Base-by-base conservation (phyloP, 2,797 vertebrate genomes). In the Danio albolineatus region DNA sequence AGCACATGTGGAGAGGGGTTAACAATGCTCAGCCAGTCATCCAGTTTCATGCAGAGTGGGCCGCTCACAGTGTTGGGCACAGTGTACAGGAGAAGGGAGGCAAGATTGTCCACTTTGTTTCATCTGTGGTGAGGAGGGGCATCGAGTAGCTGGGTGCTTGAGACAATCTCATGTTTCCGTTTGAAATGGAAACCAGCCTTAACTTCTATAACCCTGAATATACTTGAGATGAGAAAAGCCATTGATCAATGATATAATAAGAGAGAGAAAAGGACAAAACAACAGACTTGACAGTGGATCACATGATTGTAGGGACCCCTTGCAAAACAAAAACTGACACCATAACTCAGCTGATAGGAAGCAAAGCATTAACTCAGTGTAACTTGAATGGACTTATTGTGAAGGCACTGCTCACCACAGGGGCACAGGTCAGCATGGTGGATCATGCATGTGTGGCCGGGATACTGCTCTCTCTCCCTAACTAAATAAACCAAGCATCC, bases 371-470 rank as follows among this genome's bases (percentile, higher is more conserved):
- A 39, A 14, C 8, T 1, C 60, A 48, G 4, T 14, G 21, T 19
- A 74, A 46, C 56, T 46, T 84, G 0, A 74, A 12, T 67, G 71
- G 85, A 10, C 70, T 81, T 36, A 21, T 75, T 2, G 39, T 39
- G 9, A 76, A 54, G 5, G 64, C 71, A 0, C 16, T 87, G 2
- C 73, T 81, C 12, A 77, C 86, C 10, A 48, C 82, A 0, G 81
- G n/a, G 83, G n/a, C n/a, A n/a, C n/a, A n/a, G n/a, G n/a, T n/a
- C n/a, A n/a, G n/a, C n/a, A n/a, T n/a, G n/a, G n/a, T n/a, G n/a
- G n/a, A n/a, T n/a, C n/a, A n/a, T n/a, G n/a, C n/a, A n/a, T n/a
- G n/a, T n/a, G n/a, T n/a, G n/a, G n/a, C n/a, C n/a, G n/a, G n/a
- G n/a, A n/a, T n/a, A n/a, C n/a, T n/a, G n/a, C n/a, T n/a, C n/a